A percentile compares a stretch with the other conserved stretches of the same genome.
These are phyloP conservation scores for Dendrolimus punctatus DNA, from an alignment of 1,140 invertebrate genomes.

Conservation along the genomic window DNA sequence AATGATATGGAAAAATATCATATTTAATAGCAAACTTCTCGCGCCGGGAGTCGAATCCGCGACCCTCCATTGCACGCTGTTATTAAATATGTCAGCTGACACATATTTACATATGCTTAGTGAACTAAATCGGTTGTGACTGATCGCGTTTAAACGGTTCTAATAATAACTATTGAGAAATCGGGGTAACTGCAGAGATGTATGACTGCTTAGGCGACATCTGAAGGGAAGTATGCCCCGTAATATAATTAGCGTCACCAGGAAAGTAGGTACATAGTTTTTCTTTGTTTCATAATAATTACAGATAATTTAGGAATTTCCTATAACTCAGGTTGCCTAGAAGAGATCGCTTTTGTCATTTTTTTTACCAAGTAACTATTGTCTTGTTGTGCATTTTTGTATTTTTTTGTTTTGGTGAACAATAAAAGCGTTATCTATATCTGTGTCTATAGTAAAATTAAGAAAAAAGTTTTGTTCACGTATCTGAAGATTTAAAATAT, in stretches of 20 bases:
- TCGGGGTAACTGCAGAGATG: too few species aligned
- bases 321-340: too few species aligned
- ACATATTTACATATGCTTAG: conserved; percentile 35
- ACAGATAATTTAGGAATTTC: too few species aligned
- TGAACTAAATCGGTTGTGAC: conserved; percentile 9
- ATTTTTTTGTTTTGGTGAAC: neutral
- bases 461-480: too few species aligned
- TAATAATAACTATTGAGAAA: conserved; percentile 2
- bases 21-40: conserved; percentile 45
- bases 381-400: too few species aligned
- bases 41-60: conserved; percentile 13
- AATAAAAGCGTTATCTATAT: neutral
- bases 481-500: too few species aligned
- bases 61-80: conserved; percentile 7
- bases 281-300: neutral
- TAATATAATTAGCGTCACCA: too few species aligned
- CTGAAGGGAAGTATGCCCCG: neutral
- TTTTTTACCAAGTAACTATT: too few species aligned
- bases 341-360: too few species aligned
- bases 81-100: conserved; percentile 33
- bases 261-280: conserved; percentile 2
- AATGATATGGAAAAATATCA: conserved; percentile 64
- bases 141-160: conserved; percentile 8
- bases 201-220: too few species aligned
- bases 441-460: too few species aligned